phyloP scores from a whole-genome alignment of 35 echinoderm and acorn worm genomes.

The Amphiura filiformis region DNA sequence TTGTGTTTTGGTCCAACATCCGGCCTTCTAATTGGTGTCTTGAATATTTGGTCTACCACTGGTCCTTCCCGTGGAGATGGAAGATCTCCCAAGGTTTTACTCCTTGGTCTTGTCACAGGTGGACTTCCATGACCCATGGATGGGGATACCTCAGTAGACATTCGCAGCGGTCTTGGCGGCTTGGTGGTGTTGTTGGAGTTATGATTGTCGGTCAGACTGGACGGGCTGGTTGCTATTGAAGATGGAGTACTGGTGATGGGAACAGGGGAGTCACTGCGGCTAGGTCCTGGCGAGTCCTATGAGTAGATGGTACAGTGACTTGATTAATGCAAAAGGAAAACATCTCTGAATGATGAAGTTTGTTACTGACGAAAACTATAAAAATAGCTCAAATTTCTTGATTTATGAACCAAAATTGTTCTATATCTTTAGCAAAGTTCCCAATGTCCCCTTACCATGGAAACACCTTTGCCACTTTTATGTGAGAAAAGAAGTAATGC shows the following conservation, averaged over 20 bases:
- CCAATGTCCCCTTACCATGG: too few species aligned
- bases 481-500: too few species aligned
- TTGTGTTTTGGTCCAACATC: background rate
- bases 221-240: conserved; percentile 13
- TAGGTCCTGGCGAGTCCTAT: background rate
- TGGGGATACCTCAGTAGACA: background rate
- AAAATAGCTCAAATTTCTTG: too few species aligned
- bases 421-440: too few species aligned
- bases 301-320: too few species aligned
- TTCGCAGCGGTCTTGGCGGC: background rate
- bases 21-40: background rate
- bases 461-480: too few species aligned
- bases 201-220: background rate
- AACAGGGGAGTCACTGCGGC: conserved; percentile 21
- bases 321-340: too few species aligned
- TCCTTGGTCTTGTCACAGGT: conserved; percentile 47
- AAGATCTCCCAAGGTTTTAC: conserved; percentile 71
- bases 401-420: too few species aligned
- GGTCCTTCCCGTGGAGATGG: conserved; percentile 18
- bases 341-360: too few species aligned
- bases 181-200: background rate
- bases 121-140: background rate
- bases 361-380: too few species aligned
- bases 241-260: conserved; percentile 21
- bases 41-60: background rate